phyloP scores from a whole-genome alignment of 2,797 vertebrate species.

The Sebastes minor region DNA sequence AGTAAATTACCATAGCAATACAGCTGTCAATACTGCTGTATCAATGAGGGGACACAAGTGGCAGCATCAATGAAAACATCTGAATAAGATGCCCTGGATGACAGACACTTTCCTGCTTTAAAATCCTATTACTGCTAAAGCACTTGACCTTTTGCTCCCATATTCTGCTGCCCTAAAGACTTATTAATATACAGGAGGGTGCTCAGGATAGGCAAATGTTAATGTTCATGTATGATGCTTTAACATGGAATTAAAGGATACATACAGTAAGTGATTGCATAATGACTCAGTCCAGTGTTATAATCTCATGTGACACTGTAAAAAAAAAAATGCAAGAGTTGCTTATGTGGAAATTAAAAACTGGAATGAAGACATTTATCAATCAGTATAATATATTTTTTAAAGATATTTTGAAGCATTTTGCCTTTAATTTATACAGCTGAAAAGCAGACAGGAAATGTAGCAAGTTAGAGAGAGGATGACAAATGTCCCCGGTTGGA shows the following conservation, averaged over 20 bases:
- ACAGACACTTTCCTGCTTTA: constrained; percentile 58
- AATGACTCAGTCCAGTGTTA: neutral
- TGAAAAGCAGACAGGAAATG: neutral
- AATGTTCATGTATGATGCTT: constrained; percentile 32
- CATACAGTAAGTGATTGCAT: constrained; percentile 1
- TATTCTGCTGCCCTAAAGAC: constrained; percentile 42
- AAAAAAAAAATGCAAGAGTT: neutral
- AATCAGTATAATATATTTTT: neutral
- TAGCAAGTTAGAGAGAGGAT: too few species aligned
- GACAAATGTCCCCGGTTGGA: neutral
- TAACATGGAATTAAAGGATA: constrained; percentile 23
- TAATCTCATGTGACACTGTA: neutral
- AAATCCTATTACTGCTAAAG: constrained; percentile 66
- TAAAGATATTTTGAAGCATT: neutral
- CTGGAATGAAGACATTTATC: neutral
- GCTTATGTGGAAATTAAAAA: constrained; percentile 12
- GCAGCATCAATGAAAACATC: constrained; percentile 77
- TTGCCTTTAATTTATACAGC: neutral
- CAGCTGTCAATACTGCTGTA: constrained; percentile 79
- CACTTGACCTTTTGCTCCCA: constrained; percentile 58
- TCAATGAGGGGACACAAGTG: constrained; percentile 68
- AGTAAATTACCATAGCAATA: constrained; percentile 81
- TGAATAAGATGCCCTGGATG: constrained; percentile 65
- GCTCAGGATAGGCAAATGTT: constrained; percentile 39
- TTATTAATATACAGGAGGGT: constrained; percentile 52